phyloP scores from a whole-genome alignment of 2,797 vertebrate genomes.

The Chelonia mydas region DNA sequence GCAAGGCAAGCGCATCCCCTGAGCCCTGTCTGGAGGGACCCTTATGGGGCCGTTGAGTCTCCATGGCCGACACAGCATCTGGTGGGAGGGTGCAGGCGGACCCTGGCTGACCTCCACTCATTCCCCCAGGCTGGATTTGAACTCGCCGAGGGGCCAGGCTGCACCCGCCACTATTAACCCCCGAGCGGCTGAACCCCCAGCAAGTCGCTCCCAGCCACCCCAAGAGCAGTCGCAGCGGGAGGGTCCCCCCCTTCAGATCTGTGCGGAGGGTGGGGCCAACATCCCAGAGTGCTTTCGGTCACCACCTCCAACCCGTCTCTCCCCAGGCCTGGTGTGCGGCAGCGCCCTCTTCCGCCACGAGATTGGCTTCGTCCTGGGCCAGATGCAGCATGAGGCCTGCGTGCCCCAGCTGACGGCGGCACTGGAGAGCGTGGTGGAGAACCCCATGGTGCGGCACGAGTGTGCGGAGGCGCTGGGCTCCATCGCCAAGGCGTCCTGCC shows the following conservation, averaged over 20 bases:
- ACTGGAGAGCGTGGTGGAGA: constrained; percentile 82
- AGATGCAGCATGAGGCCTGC: constrained; percentile 90
- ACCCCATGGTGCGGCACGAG: constrained; percentile 95
- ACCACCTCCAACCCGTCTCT: not conserved
- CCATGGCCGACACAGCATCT: rapidly evolving
- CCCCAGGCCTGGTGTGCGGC: constrained; percentile 85
- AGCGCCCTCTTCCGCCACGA: constrained; percentile 95
- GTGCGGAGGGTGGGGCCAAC: rapidly evolving
- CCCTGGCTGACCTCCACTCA: rapidly evolving
- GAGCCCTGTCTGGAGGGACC: rapidly evolving
- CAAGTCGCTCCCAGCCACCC: no score
- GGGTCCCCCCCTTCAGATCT: not conserved
- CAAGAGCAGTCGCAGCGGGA: not conserved
- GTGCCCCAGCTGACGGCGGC: constrained; percentile 84
- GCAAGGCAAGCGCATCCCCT: no score
- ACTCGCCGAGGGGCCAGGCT: rapidly evolving
- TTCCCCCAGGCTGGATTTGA: rapidly evolving
- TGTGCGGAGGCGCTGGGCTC: constrained; percentile 95
- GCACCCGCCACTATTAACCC: not conserved
- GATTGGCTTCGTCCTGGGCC: constrained; percentile 94
- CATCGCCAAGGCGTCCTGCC: constrained; percentile 89
- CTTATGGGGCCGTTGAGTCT: rapidly evolving
- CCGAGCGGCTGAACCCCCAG: rapidly evolving
- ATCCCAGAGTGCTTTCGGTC: rapidly evolving
- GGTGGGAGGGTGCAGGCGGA: not conserved